Evolutionary conservation across 2,888 invertebrate genomes (phyloP), one percentile per base, ranked within the genome.

Genomic region (Cancer borealis): DNA sequence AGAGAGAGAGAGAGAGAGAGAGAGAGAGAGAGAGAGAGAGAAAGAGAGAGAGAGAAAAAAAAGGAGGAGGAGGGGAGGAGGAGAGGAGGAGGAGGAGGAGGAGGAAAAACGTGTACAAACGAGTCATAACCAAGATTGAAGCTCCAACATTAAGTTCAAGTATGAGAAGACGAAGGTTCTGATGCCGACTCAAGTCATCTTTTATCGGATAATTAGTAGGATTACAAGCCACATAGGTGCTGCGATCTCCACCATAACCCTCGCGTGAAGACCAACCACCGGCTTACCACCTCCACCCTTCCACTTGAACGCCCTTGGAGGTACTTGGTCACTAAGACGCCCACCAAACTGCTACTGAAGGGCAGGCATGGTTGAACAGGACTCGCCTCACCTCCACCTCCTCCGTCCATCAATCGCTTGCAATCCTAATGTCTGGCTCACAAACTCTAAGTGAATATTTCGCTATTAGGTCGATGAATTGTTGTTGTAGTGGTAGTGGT

Each of bases 61-160:
- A 1, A 14, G 14, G 30, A 39, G n/a, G 17, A 17, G 17, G 45
- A 30, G 39, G 30, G 14, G 39, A 88, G 14, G 14, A 45, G 45
- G 47, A 49, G n/a, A 17, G 17, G 45, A 30, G 39, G 30, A 45
- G 14, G 39, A 88, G 14, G 14, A 45, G 45, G 47, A 49, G n/a
- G 4, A 88, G 17, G 30, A 47, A 88, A 49, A 88, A 1, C 49
- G 49, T 30, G n/a, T 90, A 30, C 30, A 54, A 30, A 30, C 30
- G 79, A 79, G 79, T 30, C 79, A 79, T 79, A 79, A 79, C 79
- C 79, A 79, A 79, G 79, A 79, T 79, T 79, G 30, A 79, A 79
- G 14, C 79, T 30, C 10, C 14, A 79, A 79, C 79, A 79, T 79
- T 79, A 79, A 79, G 21, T 30, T 10, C 30, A 12, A 26, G 79